Evolutionary conservation across 1,140 invertebrate genomes (phyloP), one percentile per base, ranked within the genome.

Genomic region (Ephestia elutella): DNA sequence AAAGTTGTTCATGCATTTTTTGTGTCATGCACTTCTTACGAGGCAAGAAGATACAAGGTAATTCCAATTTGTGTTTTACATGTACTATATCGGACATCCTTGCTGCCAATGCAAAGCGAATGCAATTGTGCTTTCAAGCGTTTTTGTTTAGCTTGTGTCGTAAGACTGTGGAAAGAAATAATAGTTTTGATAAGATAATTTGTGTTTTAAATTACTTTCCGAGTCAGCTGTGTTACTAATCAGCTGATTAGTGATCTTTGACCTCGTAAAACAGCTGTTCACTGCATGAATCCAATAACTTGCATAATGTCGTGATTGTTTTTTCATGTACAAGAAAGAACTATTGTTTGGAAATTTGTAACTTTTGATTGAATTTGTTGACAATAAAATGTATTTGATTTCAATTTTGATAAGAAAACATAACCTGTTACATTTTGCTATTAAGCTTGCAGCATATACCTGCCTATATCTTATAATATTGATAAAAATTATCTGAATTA

Each of bases 1-100:
- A 92, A 92, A 90, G 91, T 95, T 62, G 92, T 95, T 64, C 92
- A 95, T 89, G 90, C 92, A 70, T 93, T 93, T 87, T 95, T 95
- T 77, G 92, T 95, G 58, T 90, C 93, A 57, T 93, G 92, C 80
- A 91, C 92, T 51, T 92, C 93, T 60, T 89, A 88, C 70, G 92
- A 93, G 87, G 92, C 92, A 44, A 90, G 93, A 64, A 91, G 91
- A 89, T 91, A 92, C 73, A 95, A 95, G 93, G 93, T 94, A 80
- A 70, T 62, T 60, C 20, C 50, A 25, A 53, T 21, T 53, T 53
- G 10, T 32, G 30, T 32, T 49, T n/a, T 61, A 59, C 18, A 48
- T 48, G 38, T 54, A 32, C 35, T 48, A 28, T 54, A 32, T 9
- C 30, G 30, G 4, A 32, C 10, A 4, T 44, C 10, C 38, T 44